A percentile compares a stretch with the other conserved stretches of the same genome.
Evolutionary conservation across 2,888 invertebrate genomes (phyloP).

Genomic region (Molanna angustata): DNA sequence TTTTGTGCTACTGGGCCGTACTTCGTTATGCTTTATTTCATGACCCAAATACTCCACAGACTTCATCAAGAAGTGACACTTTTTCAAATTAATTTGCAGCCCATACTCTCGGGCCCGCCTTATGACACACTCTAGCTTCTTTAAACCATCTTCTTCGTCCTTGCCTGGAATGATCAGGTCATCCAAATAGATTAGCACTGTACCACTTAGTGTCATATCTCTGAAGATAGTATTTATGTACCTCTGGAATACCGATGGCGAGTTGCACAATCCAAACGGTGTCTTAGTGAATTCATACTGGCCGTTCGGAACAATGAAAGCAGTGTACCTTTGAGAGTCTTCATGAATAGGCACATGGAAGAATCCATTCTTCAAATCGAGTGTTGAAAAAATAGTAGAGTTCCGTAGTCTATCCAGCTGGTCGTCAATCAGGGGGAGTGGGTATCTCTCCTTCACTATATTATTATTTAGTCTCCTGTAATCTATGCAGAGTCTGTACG

Average conservation of each 20-base stretch:
- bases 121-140: constrained; percentile 35
- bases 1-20: constrained; percentile 25
- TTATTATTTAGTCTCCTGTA: constrained; percentile 40
- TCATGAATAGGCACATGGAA: constrained; percentile 37
- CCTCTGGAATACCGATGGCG: constrained; percentile 39
- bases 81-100: constrained; percentile 38
- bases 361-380: constrained; percentile 38
- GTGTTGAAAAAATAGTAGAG: constrained; percentile 35
- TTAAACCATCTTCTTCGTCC: constrained; percentile 31
- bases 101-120: constrained; percentile 34
- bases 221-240: constrained; percentile 37
- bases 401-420: constrained; percentile 37
- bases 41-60: constrained; percentile 34
- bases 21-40: constrained; percentile 13
- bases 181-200: constrained; percentile 34
- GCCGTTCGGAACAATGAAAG: constrained; percentile 40
- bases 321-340: constrained; percentile 35
- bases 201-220: constrained; percentile 27
- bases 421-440: constrained; percentile 40
- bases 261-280: constrained; percentile 42
- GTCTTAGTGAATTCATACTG: constrained; percentile 41
- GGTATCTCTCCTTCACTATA: constrained; percentile 38
- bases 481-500: constrained; percentile 37
- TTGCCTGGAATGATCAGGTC: constrained; percentile 34
- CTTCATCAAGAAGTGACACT: constrained; percentile 38